Percentiles rank a stretch among this genome's conserved stretches.
Evolutionary conservation across 2,888 invertebrate species (phyloP).

Genomic region (Himalopsyche kuldschensis): DNA sequence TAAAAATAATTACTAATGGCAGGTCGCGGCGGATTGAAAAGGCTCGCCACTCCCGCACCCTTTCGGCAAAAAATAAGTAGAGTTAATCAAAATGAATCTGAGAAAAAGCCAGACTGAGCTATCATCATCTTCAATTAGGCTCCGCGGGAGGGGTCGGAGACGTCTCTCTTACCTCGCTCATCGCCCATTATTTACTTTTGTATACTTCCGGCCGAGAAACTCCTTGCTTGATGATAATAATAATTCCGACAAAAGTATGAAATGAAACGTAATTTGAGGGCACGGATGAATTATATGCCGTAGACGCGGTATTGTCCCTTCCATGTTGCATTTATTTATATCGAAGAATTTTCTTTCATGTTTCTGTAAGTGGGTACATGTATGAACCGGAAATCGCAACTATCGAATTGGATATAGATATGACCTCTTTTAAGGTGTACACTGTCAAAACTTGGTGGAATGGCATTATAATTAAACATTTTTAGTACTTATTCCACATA

Average conservation of each 20-base stretch:
- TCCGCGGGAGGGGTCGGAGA: not conserved
- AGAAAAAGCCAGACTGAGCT: conserved; percentile 22
- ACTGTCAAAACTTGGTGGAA: too few species aligned
- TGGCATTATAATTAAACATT: too few species aligned
- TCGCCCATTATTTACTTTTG: not conserved
- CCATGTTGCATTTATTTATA: not conserved
- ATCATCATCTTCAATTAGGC: conserved; percentile 31
- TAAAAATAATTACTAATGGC: not conserved
- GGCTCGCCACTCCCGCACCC: not conserved
- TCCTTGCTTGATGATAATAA: not conserved
- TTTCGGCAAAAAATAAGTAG: conserved; percentile 5
- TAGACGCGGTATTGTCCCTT: not conserved
- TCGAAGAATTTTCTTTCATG: too few species aligned
- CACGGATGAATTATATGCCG: not conserved
- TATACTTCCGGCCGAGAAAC: not conserved
- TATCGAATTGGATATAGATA: too few species aligned
- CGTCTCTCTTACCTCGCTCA: not conserved
- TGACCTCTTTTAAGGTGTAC: too few species aligned
- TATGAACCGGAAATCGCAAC: too few species aligned
- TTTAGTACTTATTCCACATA: too few species aligned
- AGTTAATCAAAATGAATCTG: conserved; percentile 32
- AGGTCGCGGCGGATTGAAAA: not conserved
- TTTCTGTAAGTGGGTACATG: too few species aligned
- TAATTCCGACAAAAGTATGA: not conserved
- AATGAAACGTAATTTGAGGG: not conserved